Base-by-base conservation (phyloP, 2,797 vertebrate species). In the Labeo calbasu region DNA sequence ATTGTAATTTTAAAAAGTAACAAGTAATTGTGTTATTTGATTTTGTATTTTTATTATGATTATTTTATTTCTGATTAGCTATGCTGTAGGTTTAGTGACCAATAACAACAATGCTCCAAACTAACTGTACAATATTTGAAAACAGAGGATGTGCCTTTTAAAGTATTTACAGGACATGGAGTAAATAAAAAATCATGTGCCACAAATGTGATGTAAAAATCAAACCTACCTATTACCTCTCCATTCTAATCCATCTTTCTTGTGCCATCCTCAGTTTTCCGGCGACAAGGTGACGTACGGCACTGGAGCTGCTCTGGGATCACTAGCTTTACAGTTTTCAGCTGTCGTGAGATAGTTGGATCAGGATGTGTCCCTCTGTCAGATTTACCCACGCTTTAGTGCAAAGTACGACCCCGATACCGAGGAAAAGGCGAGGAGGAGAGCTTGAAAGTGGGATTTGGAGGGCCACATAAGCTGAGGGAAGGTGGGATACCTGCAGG, bases 381-480 rank as follows among this genome's bases (percentile, higher is more conserved):
- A 92, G 90, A 88, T 88, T 89, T 91, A 93, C 90, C 90, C 88
- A 88, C 55, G 87, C 90, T 91, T 88, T 71, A 91, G 85, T 91
- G 89, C 87, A 87, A 89, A 92, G 89, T 90, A 90, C 89, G 90
- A 89, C 83, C 77, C 51, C 61, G 19, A 51, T 73, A 28, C 25
- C 63, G 50, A 88, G 85, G 85, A 86, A 89, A 88, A 88, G 82
- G 86, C 70, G 86, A 90, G 86, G 89, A 90, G 89, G 81, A 90
- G 90, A 93, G 91, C 92, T 93, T 93, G 93, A 94, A 94, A 91
- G 84, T 90, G 91, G 93, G 93, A 94, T 94, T 94, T 93, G 89
- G 86, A 91, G 89, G 92, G 92, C 90, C 92, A 92, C 90, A 92
- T 92, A 89, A 91, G 92, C 87, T 48, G 50, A 92, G 89, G 91